Base-by-base conservation (phyloP, 2,888 invertebrate species). In the Nomada fabriciana region DNA sequence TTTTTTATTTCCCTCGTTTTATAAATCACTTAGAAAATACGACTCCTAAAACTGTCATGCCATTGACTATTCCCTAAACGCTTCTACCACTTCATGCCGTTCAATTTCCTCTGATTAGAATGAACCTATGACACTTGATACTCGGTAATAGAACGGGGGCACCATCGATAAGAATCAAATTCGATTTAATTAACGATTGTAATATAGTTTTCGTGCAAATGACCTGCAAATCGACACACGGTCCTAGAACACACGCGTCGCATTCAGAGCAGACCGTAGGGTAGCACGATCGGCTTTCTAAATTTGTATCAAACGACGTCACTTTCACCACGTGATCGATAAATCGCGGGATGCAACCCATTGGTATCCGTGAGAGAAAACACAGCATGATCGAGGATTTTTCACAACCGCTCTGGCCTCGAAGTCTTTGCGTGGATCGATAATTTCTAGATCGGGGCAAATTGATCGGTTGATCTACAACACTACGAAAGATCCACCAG, bases 301-400 rank as follows among this genome's bases (percentile, higher is more conserved):
- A 93, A 93, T 92, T 92, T 90, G 91, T 90, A 91, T 91, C 88
- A 89, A 89, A 87, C 71, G 79, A 75, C 88, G 85, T 91, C 91
- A 92, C 92, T 92, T 92, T 92, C 92, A 91, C 92, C 88, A 85
- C 76, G 85, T 65, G 83, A 87, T 85, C 86, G 78, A 83, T 86
- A 87, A 86, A 82, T 73, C 69, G 72, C 74, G 52, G 63, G 83
- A 83, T 83, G 65, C 59, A 68, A 79, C 67, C 63, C 61, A 67
- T 71, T 63, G 69, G 65, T 67, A 59, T 9, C 67, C 72, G 61
- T 47, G 43, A 76, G 87, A 74, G 88, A 87, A 63, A 80, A 80
- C 75, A 68, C 50, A 55, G 64, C 71, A 68, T 74, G 80, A 88
- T 83, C 68, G 42, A 67, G 15, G 43, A 83, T 83, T 83, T 84